Conservation (phyloP, 2,113 vertebrate genomes). For the Mobula hypostoma region DNA sequence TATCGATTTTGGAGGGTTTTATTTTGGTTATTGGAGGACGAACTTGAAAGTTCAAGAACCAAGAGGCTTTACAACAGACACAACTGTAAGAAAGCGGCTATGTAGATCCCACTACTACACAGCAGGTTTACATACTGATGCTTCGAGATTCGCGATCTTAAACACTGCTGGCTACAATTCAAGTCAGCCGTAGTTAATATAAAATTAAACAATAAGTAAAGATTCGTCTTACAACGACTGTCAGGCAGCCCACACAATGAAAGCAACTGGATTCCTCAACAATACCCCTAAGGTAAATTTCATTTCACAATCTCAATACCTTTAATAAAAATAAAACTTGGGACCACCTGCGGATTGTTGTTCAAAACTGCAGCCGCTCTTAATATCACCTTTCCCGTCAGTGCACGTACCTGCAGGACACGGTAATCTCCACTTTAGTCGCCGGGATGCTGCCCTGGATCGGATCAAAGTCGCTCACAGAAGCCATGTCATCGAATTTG, state of each 20-base stretch:
- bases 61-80: background rate
- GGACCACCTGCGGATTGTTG: background rate
- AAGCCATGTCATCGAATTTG: constrained; percentile 76
- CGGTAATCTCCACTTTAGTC: constrained; percentile 89
- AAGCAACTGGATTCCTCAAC: background rate
- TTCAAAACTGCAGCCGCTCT: background rate
- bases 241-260: background rate
- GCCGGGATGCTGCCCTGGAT: constrained; percentile 79
- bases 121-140: background rate
- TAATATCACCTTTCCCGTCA: too few species aligned
- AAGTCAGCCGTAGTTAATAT: background rate
- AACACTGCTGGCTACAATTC: background rate
- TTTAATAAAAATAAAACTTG: background rate
- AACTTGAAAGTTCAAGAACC: background rate
- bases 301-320: background rate
- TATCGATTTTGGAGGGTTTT: background rate
- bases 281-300: background rate
- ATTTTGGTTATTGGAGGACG: background rate
- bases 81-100: background rate
- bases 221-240: background rate
- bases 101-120: background rate
- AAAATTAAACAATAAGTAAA: background rate
- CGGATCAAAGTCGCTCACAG: constrained; percentile 76
- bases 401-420: constrained; percentile 76
- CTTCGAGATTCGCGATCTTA: background rate